Base-by-base conservation (phyloP, 1,140 invertebrate genomes). In the Luehdorfia chinensis region DNA sequence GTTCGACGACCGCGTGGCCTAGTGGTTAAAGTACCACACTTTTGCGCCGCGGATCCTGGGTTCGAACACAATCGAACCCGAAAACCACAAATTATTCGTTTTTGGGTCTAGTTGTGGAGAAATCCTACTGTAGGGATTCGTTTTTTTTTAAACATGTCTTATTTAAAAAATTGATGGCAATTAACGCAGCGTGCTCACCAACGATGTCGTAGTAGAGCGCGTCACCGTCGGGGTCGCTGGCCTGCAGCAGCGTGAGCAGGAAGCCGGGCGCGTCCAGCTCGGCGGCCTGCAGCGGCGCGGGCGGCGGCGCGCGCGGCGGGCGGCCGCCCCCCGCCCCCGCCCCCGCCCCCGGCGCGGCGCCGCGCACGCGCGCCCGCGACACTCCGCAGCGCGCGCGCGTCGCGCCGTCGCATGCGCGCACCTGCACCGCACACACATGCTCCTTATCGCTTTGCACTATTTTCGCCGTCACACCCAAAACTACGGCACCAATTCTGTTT, bases 131-230 rank as follows among this genome's bases (percentile, higher is more conserved):
- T n/a, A n/a, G n/a, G n/a, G n/a, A n/a, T n/a, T 30, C 8, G 12
- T 4, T 11, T 8, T 15, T 9, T 15, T 25, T 15, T 13, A 5
- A 9, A 30, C 14, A 28, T 13, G 8, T 39, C 12, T 18, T 14
- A 21, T 13, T n/a, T n/a, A n/a, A n/a, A n/a, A n/a, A n/a, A n/a
- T n/a, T n/a, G n/a, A 11, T 41, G 11, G 16, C 11, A 18, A 25
- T 9, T 4, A 6, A 6, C 11, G 13, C 2, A 4, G n/a, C 12
- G 14, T 15, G n/a, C 6, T 9, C 6, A 96, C 95, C 94, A 30
- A 93, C 90, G 52, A 98, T 98, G 62, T 95, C 93, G 75, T 94
- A 98, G 93, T 95, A 98, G 27, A 98, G 79, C 31, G 90, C 89
- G 70, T 97, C 94, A 16, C 91, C 91, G 66, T 98, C 96, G 33